phyloP scores from a whole-genome alignment of 2,888 invertebrate species.

The Aspidapion aeneum region DNA sequence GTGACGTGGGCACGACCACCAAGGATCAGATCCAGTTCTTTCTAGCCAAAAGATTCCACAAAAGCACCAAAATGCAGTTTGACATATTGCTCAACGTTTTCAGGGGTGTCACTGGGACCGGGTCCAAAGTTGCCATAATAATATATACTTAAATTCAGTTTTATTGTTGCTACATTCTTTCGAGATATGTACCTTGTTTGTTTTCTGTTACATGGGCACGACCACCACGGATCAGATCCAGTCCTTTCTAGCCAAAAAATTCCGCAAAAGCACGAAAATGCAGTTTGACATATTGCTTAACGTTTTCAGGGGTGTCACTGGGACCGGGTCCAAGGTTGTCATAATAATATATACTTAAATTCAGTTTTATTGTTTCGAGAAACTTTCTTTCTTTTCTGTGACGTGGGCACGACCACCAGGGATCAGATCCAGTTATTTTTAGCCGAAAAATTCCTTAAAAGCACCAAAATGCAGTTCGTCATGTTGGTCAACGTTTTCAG shows the following conservation, averaged over 20 bases:
- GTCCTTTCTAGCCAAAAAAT: conserved; percentile 20
- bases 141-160: no score
- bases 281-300: conserved; percentile 42
- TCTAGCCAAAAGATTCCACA: conserved; percentile 21
- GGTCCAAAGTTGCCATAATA: no score
- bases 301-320: conserved; percentile 40
- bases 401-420: no score
- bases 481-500: conserved; percentile 40
- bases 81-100: conserved; percentile 41
- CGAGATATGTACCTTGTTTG: no score
- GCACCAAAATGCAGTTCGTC: conserved; percentile 40
- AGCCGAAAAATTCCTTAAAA: conserved; percentile 20
- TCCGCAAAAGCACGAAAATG: conserved; percentile 33
- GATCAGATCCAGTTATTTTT: no score
- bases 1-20: neutral
- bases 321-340: no score
- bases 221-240: no score
- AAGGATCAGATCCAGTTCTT: conserved; percentile 25
- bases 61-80: conserved; percentile 38
- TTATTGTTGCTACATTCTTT: no score
- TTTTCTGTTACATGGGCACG: no score
- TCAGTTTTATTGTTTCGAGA: no score
- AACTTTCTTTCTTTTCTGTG: no score
- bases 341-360: no score
- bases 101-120: conserved; percentile 38